Evolutionary conservation across 2,797 vertebrate genomes (phyloP), one percentile per base, ranked within the genome.

Genomic region (Betta splendens): DNA sequence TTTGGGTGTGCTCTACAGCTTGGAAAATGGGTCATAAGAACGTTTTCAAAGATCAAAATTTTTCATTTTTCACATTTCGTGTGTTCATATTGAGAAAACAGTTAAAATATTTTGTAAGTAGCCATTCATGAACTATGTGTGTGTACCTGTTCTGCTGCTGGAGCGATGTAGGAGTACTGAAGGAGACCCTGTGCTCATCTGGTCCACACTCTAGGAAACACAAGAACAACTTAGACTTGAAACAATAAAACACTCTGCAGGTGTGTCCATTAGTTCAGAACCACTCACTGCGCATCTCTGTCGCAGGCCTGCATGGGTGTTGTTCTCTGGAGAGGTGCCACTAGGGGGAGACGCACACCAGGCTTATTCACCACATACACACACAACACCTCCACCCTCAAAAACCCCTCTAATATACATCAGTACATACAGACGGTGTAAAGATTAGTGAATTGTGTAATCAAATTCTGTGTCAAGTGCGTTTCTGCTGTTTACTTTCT

Each of bases 221-320:
- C 3, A 28, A 17, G 26, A 3, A 42, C 9, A 5, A 9, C 5
- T 17, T 5, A 52, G 10, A 7, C n/a, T 42, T 6, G 37, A 16
- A 43, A 0, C 8, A 17, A 6, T 3, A 4, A 45, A 7, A 32
- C 21, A 23, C 7, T 1, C 4, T 17, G 4, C 22, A 38, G n/a
- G 38, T 50, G 10, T 7, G 4, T n/a, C 17, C 7, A 4, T 18
- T 18, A 42, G 26, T n/a, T 15, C n/a, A 1, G 7, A 2, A 2
- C 2, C 2, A 83, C 91, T 89, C 65, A 94, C 93, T 25, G 85
- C 81, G 77, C 84, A 85, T 72, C 90, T 78, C 10, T 84, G 89
- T 39, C 86, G 71, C 23, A 88, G 78, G 8, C 86, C 86, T 0
- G 55, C 45, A 9, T 55, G 54, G 26, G 81, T 46, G 47, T 23